phyloP scores from a whole-genome alignment of 2,113 vertebrate species.

The Pomatostomus ruficeps region DNA sequence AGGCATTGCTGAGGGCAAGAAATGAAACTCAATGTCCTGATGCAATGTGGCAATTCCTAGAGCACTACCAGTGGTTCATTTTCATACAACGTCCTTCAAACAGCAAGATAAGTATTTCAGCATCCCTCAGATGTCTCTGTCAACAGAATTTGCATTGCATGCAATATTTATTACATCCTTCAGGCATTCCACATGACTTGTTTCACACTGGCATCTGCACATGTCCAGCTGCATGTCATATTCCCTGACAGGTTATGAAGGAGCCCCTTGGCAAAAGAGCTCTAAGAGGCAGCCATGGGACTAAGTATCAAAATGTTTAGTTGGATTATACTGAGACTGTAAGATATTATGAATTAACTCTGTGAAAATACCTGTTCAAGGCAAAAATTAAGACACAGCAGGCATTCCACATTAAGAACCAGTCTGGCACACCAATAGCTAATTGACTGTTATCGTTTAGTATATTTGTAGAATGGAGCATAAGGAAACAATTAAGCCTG shows the following conservation, averaged over 20 bases:
- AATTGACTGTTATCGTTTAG: neutral
- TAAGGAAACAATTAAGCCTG: slow-evolving; percentile 33
- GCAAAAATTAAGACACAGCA: slow-evolving; percentile 7
- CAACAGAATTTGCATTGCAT: slow-evolving; percentile 8
- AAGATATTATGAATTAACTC: neutral
- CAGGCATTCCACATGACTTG: neutral
- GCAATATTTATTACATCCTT: neutral
- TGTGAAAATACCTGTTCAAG: neutral
- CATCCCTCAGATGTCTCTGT: neutral
- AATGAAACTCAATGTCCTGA: neutral
- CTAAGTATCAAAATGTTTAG: neutral
- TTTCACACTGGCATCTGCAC: neutral
- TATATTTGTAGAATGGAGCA: neutral
- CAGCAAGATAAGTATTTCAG: neutral
- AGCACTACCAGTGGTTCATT: neutral
- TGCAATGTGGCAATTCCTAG: neutral
- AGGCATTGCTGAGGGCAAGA: neutral
- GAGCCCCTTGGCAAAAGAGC: neutral
- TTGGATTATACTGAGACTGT: neutral
- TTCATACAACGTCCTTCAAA: neutral
- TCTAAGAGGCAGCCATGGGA: neutral
- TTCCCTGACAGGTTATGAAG: neutral
- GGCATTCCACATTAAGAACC: neutral
- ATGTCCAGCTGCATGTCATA: neutral
- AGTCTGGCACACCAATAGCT: neutral